Percentiles rank a stretch among this genome's conserved stretches.
Evolutionary conservation across 2,113 vertebrate genomes (phyloP).

Genomic region (Nipponia nippon): DNA sequence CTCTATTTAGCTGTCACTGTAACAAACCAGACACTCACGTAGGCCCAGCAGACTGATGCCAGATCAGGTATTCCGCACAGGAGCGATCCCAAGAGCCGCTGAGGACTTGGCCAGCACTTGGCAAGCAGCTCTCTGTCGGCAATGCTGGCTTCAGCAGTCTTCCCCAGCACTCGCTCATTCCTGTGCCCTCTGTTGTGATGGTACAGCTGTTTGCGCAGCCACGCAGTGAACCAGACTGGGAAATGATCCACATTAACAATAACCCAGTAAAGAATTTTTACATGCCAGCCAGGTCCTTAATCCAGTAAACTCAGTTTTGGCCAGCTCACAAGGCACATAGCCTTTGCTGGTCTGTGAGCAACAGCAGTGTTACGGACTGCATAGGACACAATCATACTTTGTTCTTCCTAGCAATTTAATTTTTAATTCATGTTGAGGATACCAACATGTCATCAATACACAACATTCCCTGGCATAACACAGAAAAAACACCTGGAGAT

Average conservation of each 20-base stretch:
- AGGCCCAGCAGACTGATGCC: too few relatives aligned
- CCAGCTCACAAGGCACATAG: neutral
- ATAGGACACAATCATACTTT: neutral
- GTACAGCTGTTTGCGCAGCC: neutral
- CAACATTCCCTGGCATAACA: neutral
- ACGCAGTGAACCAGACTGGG: neutral
- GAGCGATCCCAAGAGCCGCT: accelerated
- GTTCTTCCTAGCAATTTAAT: neutral
- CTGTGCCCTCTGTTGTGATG: neutral
- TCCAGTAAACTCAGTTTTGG: neutral
- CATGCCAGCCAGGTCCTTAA: neutral
- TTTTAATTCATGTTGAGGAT: neutral
- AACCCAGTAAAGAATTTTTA: neutral
- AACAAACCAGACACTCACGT: accelerated
- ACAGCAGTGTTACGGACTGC: neutral
- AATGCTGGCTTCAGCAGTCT: neutral
- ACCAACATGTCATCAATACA: neutral
- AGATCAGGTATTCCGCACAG: too few relatives aligned
- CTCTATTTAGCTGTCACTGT: neutral
- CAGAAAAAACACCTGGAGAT: neutral
- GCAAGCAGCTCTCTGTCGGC: neutral
- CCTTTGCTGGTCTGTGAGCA: neutral
- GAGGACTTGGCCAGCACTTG: neutral
- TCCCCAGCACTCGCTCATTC: neutral
- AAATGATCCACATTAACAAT: neutral